Conservation (phyloP, 2,888 invertebrate species). For the Drosophila anomelani region DNA sequence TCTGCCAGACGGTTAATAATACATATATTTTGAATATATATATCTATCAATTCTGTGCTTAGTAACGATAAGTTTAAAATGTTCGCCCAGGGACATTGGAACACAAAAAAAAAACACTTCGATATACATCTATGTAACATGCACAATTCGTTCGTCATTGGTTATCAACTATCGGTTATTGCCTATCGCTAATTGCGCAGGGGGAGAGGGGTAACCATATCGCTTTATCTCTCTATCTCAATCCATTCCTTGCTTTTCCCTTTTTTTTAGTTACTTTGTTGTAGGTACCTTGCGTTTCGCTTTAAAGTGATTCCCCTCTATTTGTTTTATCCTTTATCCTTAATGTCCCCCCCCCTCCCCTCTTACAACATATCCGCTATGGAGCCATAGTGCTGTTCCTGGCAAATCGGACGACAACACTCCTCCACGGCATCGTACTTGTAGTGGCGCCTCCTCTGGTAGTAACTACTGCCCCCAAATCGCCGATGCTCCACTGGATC, state of each 20-base stretch:
- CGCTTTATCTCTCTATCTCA: not conserved
- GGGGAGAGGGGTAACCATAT: not conserved
- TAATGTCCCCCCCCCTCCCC: not conserved
- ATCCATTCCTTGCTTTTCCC: constrained; percentile 13
- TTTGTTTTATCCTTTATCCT: not conserved
- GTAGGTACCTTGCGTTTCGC: constrained; percentile 74
- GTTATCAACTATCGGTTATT: constrained; percentile 18
- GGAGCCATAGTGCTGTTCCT: constrained; percentile 81
- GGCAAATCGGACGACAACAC: constrained; percentile 82
- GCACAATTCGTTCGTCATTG: constrained; percentile 31
- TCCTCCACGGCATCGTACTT: constrained; percentile 81
- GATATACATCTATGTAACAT: constrained; percentile 53
- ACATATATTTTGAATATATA: constrained; percentile 74
- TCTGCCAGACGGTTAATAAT: constrained; percentile 57
- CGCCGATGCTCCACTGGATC: constrained; percentile 10
- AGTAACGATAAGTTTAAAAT: constrained; percentile 44
- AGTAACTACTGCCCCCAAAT: constrained; percentile 18
- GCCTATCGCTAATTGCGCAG: constrained; percentile 10
- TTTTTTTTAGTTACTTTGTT: constrained; percentile 57
- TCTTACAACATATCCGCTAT: constrained; percentile 74
- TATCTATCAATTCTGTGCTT: constrained; percentile 54
- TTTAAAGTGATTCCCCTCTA: constrained; percentile 17
- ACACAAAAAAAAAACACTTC: constrained; percentile 28
- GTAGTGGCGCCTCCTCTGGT: constrained; percentile 66
- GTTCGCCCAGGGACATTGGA: constrained; percentile 20